These are phyloP conservation scores for Bombyx mandarina DNA, from an alignment of 1,140 invertebrate species.

Conservation along the genomic window DNA sequence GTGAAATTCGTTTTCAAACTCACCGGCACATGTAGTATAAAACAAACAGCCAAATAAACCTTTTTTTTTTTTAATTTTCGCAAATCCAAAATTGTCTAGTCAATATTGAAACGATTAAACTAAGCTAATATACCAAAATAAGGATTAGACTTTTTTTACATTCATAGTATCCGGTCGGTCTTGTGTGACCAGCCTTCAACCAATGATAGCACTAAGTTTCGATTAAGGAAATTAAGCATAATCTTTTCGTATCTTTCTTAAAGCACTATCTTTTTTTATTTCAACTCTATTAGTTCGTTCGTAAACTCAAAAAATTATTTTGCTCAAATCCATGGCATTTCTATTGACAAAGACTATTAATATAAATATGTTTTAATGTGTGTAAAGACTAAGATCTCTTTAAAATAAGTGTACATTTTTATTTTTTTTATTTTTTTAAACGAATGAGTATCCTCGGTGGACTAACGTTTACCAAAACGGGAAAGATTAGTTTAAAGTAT, in stretches of 20 bases:
- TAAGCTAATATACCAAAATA: constrained; percentile 52
- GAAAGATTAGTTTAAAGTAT: constrained; percentile 14
- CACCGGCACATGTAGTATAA: no score
- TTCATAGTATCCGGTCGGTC: no score
- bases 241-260: constrained; percentile 13
- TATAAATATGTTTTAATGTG: constrained; percentile 12
- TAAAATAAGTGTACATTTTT: constrained; percentile 22
- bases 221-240: constrained; percentile 4
- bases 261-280: constrained; percentile 1
- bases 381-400: constrained; percentile 46
- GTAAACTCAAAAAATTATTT: constrained; percentile 41
- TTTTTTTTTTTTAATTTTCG: constrained; percentile 33
- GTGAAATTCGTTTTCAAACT: no score
- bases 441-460: constrained; percentile 42
- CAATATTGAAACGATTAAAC: constrained; percentile 47
- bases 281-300: constrained; percentile 3
- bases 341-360: constrained; percentile 41
- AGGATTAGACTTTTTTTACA: constrained; percentile 8
- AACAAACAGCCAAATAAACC: constrained; percentile 44
- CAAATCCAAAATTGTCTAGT: constrained; percentile 67
- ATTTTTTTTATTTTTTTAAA: constrained; percentile 19
- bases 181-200: neutral
- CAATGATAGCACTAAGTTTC: constrained; percentile 10
- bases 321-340: constrained; percentile 68
- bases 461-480: constrained; percentile 37